phyloP scores from a whole-genome alignment of 2,113 vertebrate species.

The Cochlearius cochlearius region DNA sequence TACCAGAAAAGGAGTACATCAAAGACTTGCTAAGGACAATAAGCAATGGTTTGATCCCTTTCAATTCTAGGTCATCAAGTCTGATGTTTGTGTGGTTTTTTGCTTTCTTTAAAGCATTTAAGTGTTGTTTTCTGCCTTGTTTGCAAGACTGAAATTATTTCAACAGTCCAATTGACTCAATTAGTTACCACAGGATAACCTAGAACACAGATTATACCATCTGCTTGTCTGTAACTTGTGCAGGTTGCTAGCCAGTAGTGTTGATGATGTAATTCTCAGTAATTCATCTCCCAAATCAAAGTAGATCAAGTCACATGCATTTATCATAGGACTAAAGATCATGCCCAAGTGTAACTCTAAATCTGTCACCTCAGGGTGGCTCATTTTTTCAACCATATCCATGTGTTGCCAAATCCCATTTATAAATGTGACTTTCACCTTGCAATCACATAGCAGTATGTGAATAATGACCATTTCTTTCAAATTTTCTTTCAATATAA shows the following conservation, averaged over 20 bases:
- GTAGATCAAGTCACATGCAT: not conserved
- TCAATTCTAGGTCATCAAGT: not conserved
- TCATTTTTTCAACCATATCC: not conserved
- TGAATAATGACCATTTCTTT: fast-evolving
- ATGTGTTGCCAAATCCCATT: not conserved
- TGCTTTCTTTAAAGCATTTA: not conserved
- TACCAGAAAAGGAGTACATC: not conserved
- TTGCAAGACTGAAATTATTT: not conserved
- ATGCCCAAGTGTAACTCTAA: not conserved
- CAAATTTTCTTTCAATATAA: not conserved
- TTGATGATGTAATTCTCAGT: not conserved
- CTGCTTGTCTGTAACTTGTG: not conserved
- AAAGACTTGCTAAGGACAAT: not conserved
- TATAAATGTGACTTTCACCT: not conserved
- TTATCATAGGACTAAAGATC: not conserved
- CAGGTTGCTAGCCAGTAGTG: not conserved
- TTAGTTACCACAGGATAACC: not conserved
- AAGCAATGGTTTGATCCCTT: not conserved
- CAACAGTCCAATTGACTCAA: not conserved
- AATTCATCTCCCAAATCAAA: not conserved
- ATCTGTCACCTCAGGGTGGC: not conserved
- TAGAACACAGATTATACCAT: not conserved
- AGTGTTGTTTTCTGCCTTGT: not conserved
- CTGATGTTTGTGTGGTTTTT: not conserved
- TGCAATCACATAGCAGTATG: not conserved